Conservation (phyloP, 2,888 invertebrate species). For the Epirrhoe alternata region DNA sequence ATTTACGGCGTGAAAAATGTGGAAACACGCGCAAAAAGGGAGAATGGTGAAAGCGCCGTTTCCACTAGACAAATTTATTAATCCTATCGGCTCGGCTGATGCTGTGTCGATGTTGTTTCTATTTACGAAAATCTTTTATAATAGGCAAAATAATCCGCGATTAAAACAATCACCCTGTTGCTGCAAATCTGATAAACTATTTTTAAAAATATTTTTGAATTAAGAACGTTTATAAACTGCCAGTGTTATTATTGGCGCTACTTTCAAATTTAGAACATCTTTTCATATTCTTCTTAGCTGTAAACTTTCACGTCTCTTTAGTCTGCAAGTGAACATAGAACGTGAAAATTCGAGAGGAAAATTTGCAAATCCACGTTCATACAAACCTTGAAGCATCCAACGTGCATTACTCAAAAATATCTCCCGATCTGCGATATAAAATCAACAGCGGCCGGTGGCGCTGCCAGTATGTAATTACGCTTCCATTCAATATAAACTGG, state of each 20-base stretch:
- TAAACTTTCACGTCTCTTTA: not conserved
- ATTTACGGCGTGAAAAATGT: conserved; percentile 85
- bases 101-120: conserved; percentile 55
- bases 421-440: conserved; percentile 63
- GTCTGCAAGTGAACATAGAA: not conserved
- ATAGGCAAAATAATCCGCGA: not conserved
- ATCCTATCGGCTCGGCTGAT: conserved; percentile 71
- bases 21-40: conserved; percentile 83
- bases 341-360: not conserved
- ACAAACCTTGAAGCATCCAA: conserved; percentile 46
- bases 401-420: conserved; percentile 61
- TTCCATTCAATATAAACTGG: conserved; percentile 67
- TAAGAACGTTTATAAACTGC: no score
- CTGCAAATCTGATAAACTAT: not conserved
- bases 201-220: not conserved
- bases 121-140: conserved; percentile 27
- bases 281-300: not conserved
- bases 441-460: conserved; percentile 72
- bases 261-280: not conserved
- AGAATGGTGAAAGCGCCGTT: conserved; percentile 79
- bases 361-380: not conserved
- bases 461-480: conserved; percentile 69
- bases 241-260: not conserved
- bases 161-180: not conserved
- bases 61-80: conserved; percentile 83